phyloP scores from a whole-genome alignment of 2,888 invertebrate genomes.

The Pasiphila rectangulata region DNA sequence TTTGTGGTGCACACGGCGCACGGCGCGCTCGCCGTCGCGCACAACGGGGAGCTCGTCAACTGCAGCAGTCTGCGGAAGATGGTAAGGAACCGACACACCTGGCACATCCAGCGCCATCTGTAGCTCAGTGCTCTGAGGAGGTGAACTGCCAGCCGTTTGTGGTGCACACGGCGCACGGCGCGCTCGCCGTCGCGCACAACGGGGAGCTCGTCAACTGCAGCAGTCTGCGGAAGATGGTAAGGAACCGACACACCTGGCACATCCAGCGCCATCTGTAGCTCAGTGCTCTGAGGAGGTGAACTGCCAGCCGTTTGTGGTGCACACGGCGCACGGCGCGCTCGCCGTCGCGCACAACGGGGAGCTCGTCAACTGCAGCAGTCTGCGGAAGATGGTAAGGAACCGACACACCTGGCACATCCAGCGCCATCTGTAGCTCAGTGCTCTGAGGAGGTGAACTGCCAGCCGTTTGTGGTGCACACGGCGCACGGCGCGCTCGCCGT shows the following conservation, averaged over 20 bases:
- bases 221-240: constrained; percentile 91
- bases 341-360: too few species aligned
- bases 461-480: too few species aligned
- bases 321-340: too few species aligned
- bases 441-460: too few species aligned
- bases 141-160: constrained; percentile 99
- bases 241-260: too few species aligned
- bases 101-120: too few species aligned
- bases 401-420: too few species aligned
- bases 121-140: too few species aligned
- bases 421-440: too few species aligned
- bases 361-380: constrained; percentile 94
- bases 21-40: constrained; percentile 96
- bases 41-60: constrained; percentile 98
- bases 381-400: constrained; percentile 93
- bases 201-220: constrained; percentile 98
- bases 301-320: constrained; percentile 99
- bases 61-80: constrained; percentile 92
- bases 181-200: constrained; percentile 97
- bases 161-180: constrained; percentile 97
- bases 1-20: constrained; percentile 98
- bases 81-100: constrained; percentile 80
- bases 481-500: too few species aligned
- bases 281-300: too few species aligned
- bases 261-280: too few species aligned